Percentiles rank a stretch among this genome's conserved stretches.
These are phyloP conservation scores for Arctia plantaginis DNA, from an alignment of 2,888 invertebrate genomes.

Conservation along the genomic window DNA sequence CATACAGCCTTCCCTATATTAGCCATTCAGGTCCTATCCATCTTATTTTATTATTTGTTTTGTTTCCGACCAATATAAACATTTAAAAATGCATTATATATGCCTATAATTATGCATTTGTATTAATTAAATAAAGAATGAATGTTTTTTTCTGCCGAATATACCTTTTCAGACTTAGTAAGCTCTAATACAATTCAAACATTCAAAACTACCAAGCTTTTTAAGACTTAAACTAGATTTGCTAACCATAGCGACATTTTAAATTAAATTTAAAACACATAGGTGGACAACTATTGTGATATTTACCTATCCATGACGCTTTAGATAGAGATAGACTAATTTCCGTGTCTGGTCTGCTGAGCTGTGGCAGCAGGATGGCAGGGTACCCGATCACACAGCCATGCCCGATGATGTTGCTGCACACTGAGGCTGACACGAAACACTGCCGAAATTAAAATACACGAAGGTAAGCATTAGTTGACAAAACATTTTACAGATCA, in stretches of 20 bases:
- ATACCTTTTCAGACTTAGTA: too few species aligned
- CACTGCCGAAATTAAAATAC: slow-evolving; percentile 58
- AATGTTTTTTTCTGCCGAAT: background rate
- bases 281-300: background rate
- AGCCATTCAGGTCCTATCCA: background rate
- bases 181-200: background rate
- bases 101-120: too few species aligned
- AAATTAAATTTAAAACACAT: background rate
- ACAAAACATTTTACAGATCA: too few species aligned
- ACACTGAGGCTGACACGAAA: slow-evolving; percentile 72
- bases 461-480: background rate
- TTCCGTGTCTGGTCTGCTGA: slow-evolving; percentile 63
- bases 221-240: background rate
- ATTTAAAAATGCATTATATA: too few species aligned
- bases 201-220: background rate
- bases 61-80: background rate
- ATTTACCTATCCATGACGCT: slow-evolving; percentile 85
- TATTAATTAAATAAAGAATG: background rate
- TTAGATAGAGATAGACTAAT: slow-evolving; percentile 67
- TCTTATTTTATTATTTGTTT: background rate
- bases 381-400: slow-evolving; percentile 84
- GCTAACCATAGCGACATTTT: background rate
- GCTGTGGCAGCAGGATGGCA: slow-evolving; percentile 86
- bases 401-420: slow-evolving; percentile 69
- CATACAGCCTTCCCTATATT: too few species aligned